phyloP scores from a whole-genome alignment of 2,888 invertebrate species.

The Drosophila austrosaltans region DNA sequence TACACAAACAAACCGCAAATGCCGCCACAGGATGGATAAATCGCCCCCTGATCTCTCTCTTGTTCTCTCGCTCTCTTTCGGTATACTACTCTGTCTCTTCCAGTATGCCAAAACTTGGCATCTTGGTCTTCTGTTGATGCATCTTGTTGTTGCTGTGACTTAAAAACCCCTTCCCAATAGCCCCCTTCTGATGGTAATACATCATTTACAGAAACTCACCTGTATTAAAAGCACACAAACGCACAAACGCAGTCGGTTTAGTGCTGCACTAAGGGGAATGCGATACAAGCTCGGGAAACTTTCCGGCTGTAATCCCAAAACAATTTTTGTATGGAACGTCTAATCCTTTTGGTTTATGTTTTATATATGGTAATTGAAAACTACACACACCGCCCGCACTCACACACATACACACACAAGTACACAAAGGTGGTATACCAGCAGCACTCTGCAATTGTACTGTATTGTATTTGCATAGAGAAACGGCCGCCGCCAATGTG shows the following conservation, averaged over 20 bases:
- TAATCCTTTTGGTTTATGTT: slow-evolving; percentile 78
- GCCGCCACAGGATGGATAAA: slow-evolving; percentile 34
- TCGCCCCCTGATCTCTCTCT: not conserved
- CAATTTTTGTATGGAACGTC: slow-evolving; percentile 54
- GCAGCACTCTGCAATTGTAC: slow-evolving; percentile 21
- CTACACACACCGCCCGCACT: slow-evolving; percentile 41
- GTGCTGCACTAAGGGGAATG: slow-evolving; percentile 14
- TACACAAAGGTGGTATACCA: slow-evolving; percentile 14
- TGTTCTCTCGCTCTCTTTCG: not conserved
- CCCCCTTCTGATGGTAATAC: slow-evolving; percentile 54
- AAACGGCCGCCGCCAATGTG: slow-evolving; percentile 29
- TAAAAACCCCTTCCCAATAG: not conserved
- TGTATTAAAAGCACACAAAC: slow-evolving; percentile 36
- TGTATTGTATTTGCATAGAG: slow-evolving; percentile 73
- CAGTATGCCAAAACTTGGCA: not conserved
- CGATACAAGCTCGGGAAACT: slow-evolving; percentile 2
- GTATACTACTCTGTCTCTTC: not conserved
- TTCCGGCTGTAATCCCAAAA: slow-evolving; percentile 59
- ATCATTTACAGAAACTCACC: slow-evolving; percentile 75
- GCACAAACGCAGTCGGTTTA: not conserved
- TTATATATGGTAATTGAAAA: slow-evolving; percentile 63
- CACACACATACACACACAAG: slow-evolving; percentile 30
- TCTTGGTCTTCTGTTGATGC: not conserved
- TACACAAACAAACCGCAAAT: slow-evolving; percentile 50
- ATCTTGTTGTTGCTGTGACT: slow-evolving; percentile 13